Percentiles rank a stretch among this genome's conserved stretches.
These are phyloP conservation scores for Tetanocera ferruginea DNA, from an alignment of 2,888 invertebrate genomes.

Conservation along the genomic window DNA sequence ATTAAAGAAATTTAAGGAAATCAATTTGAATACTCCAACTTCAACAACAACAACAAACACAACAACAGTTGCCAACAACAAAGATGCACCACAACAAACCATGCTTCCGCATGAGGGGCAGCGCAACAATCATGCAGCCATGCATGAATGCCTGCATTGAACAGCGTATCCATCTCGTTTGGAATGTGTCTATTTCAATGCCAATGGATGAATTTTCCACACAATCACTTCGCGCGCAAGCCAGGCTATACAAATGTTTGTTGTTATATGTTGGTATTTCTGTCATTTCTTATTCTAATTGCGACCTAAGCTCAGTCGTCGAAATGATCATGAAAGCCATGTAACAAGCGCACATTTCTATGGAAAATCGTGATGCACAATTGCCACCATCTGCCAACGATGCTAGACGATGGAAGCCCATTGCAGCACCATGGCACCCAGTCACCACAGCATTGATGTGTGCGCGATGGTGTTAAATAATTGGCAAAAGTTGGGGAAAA, in stretches of 20 bases:
- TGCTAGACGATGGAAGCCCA: constrained; percentile 2
- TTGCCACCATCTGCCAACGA: constrained; percentile 36
- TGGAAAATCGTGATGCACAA: constrained; percentile 44
- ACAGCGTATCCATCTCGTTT: not conserved
- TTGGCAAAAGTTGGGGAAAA: constrained; percentile 30
- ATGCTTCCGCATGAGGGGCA: constrained; percentile 25
- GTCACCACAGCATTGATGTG: constrained; percentile 19
- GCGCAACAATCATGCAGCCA: constrained; percentile 3
- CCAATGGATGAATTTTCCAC: constrained; percentile 1
- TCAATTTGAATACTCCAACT: constrained; percentile 21
- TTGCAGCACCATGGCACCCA: not conserved
- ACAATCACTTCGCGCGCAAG: constrained; percentile 26
- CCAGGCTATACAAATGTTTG: constrained; percentile 19
- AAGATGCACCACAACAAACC: constrained; percentile 14
- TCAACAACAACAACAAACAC: not conserved
- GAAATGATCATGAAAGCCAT: constrained; percentile 44
- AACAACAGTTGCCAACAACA: constrained; percentile 10
- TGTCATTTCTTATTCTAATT: constrained; percentile 38
- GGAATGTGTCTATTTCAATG: not conserved
- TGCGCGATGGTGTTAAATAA: constrained; percentile 45
- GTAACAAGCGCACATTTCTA: constrained; percentile 45
- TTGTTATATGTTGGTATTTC: constrained; percentile 18
- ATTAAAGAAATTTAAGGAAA: constrained; percentile 29
- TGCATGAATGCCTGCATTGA: constrained; percentile 17
- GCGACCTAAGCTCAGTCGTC: constrained; percentile 15